These are phyloP conservation scores for Lasioglossum baleicum DNA, from an alignment of 1,140 invertebrate genomes.

Conservation along the genomic window DNA sequence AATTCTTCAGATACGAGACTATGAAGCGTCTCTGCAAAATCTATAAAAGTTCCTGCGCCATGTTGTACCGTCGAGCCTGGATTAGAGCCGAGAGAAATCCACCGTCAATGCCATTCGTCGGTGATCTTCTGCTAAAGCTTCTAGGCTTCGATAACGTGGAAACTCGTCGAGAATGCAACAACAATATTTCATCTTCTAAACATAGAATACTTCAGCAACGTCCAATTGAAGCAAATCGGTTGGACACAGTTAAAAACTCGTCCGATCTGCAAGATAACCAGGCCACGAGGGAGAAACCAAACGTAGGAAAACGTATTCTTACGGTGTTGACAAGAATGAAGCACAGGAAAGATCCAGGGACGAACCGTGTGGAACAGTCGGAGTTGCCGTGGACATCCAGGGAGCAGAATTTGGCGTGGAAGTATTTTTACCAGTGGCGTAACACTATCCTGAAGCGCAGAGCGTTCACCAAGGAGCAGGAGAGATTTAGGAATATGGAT, in stretches of 20 bases:
- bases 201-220: not conserved
- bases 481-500: slow-evolving; percentile 65
- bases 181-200: not conserved
- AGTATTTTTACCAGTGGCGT: slow-evolving; percentile 59
- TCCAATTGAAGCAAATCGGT: not conserved
- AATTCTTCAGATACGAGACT: slow-evolving; percentile 73
- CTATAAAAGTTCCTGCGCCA: slow-evolving; percentile 72
- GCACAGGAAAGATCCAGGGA: not conserved
- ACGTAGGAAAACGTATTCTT: slow-evolving; percentile 50
- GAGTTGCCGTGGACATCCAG: slow-evolving; percentile 39
- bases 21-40: slow-evolving; percentile 78
- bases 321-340: slow-evolving; percentile 45
- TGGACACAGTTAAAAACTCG: not conserved
- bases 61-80: slow-evolving; percentile 74
- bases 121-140: slow-evolving; percentile 75
- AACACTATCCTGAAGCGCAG: slow-evolving; percentile 55
- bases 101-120: slow-evolving; percentile 78
- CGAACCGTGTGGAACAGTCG: not conserved
- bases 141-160: slow-evolving; percentile 60
- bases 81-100: slow-evolving; percentile 63
- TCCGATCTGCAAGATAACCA: not conserved
- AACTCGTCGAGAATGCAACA: not conserved
- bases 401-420: slow-evolving; percentile 53
- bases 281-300: not conserved
- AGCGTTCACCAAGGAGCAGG: slow-evolving; percentile 63